Conservation (phyloP, 2,113 vertebrate genomes). For the Pelmatolapia mariae region DNA sequence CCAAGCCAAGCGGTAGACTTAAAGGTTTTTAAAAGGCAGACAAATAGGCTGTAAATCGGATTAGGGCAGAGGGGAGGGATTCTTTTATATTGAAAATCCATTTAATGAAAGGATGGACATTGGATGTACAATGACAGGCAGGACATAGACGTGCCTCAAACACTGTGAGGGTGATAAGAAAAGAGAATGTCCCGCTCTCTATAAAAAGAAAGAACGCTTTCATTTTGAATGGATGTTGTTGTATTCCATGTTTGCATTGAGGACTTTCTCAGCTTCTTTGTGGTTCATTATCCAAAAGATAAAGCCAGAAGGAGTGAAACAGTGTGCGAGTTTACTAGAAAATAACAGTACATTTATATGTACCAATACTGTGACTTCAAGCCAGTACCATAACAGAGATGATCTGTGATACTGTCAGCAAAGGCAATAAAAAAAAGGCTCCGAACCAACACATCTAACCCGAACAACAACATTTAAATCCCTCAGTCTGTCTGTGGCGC, state of each 20-base stretch:
- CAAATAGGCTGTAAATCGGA: slow-evolving; percentile 59
- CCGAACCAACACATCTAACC: neutral
- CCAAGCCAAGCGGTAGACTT: slow-evolving; percentile 43
- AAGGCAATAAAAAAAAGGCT: neutral
- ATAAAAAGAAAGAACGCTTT: slow-evolving; percentile 3
- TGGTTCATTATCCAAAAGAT: slow-evolving; percentile 2
- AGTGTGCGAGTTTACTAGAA: neutral
- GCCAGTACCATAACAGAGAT: neutral
- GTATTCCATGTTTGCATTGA: neutral
- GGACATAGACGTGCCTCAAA: slow-evolving; percentile 27
- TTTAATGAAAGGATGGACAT: slow-evolving; percentile 44
- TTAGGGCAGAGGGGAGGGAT: slow-evolving; percentile 38
- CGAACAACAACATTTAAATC: neutral
- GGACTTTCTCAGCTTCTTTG: slow-evolving; percentile 1
- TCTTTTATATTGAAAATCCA: slow-evolving; percentile 36
- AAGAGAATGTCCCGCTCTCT: slow-evolving; percentile 1
- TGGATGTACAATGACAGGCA: slow-evolving; percentile 39
- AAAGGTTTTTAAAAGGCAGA: slow-evolving; percentile 51
- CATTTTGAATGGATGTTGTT: neutral
- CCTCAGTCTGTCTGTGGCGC: neutral
- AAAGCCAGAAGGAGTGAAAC: neutral
- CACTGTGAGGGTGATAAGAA: slow-evolving; percentile 14
- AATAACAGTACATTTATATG: neutral
- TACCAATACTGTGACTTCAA: neutral
- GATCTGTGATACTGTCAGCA: neutral